Percentiles rank a stretch among this genome's conserved stretches.
phyloP scores from a whole-genome alignment of 2,888 invertebrate species.

The Salticus scenicus region DNA sequence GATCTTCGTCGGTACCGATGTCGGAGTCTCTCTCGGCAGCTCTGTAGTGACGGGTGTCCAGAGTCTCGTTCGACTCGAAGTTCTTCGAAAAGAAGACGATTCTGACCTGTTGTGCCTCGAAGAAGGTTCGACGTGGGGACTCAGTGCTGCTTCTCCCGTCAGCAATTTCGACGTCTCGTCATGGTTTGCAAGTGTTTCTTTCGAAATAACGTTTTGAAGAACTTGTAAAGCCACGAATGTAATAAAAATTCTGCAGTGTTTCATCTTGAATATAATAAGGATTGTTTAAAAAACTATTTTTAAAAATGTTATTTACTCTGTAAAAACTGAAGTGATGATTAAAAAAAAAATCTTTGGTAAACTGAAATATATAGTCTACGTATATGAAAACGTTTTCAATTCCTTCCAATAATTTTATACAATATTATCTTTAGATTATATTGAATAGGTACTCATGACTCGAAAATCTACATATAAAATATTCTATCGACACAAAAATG shows the following conservation, averaged over 20 bases:
- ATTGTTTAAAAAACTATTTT: too few species aligned
- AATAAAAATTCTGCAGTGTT: not conserved
- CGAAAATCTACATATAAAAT: too few species aligned
- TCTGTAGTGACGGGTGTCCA: constrained; percentile 21
- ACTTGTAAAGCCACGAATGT: not conserved
- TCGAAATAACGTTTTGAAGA: not conserved
- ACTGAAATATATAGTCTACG: too few species aligned
- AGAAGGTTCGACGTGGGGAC: constrained; percentile 42
- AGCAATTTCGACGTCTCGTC: constrained; percentile 7
- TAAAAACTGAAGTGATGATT: too few species aligned
- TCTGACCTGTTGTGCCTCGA: not conserved
- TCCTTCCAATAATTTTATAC: too few species aligned
- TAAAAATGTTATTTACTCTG: too few species aligned
- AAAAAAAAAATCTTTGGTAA: too few species aligned
- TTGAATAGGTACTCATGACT: too few species aligned
- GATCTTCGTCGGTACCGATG: not conserved
- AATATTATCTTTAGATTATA: too few species aligned
- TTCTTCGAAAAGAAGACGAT: not conserved
- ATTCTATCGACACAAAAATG: too few species aligned
- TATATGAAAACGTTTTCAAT: too few species aligned
- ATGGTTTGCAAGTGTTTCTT: not conserved
- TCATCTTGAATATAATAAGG: not conserved
- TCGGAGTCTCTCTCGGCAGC: not conserved
- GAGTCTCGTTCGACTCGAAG: not conserved
- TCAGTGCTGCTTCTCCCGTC: not conserved